Base-by-base conservation (phyloP, 2,797 vertebrate genomes). In the Eptatretus atami region DNA sequence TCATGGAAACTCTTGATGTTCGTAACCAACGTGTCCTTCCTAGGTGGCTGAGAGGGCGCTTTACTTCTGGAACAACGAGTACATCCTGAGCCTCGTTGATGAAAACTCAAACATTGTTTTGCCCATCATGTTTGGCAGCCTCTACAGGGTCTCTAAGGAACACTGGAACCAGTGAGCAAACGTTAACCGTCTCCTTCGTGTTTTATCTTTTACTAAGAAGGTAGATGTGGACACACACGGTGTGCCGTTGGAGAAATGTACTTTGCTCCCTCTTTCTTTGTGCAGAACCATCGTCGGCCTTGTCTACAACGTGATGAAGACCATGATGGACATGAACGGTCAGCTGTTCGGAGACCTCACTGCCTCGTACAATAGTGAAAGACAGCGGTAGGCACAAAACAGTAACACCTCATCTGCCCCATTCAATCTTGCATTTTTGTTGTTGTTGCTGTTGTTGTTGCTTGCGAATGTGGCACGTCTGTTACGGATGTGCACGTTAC, bases 1-100 rank as follows among this genome's bases (percentile, higher is more conserved):
- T 44, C 4, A 44, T 44, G 31, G 31, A 44, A 44, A 44, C 31
- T 44, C 31, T 44, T 44, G 4, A 4, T 44, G 6, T 61, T 12
- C 57, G 10, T 24, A 2, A n/a, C n/a, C 25, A 12, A 9, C 25
- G 10, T 10, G 10, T n/a, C 57, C 25, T 61, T 9, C 44, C 15
- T 67, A 90, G 85, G 85, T 90, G 72, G 84, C 84, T 69, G 85
- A 90, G 78, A 77, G 85, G 73, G 85, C 85, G 70, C 79, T 87
- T 75, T 90, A 90, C 72, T 87, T 87, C 80, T 90, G 85, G 85
- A 90, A 90, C 75, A 90, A 87, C 14, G 83, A 87, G 67, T 87
- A 90, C 73, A 86, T 90, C 75, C 76, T 90, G 72, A 86, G 83
- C 70, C 79, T 87, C 73, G 86, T 90, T 53, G 85, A 90, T 70